These are phyloP conservation scores for Mimachlamys varia DNA, from an alignment of 2,888 invertebrate species.

Conservation along the genomic window DNA sequence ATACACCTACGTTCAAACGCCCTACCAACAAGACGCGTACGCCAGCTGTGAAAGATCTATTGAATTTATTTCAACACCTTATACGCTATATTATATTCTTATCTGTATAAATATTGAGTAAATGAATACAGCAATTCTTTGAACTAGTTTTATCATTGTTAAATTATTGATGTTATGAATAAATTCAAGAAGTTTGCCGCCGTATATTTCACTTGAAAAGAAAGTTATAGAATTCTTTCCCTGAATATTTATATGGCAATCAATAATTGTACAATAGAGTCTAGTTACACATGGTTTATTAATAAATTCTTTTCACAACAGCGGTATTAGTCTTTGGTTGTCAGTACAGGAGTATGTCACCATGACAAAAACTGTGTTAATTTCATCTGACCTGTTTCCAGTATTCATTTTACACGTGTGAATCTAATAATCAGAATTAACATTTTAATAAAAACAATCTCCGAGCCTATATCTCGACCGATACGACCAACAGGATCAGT, in stretches of 20 bases:
- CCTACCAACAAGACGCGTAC: neutral
- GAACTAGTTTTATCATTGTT: neutral
- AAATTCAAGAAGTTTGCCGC: neutral
- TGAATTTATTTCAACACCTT: conserved; percentile 24
- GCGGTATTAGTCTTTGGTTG: neutral
- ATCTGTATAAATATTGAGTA: neutral
- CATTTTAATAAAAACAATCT: neutral
- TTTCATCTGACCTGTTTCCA: neutral
- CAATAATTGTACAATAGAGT: neutral
- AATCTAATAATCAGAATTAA: neutral
- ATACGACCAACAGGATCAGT: no score
- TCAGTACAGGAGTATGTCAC: neutral
- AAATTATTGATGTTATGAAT: conserved; percentile 5
- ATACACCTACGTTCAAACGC: neutral
- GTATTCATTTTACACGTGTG: neutral
- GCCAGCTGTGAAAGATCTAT: neutral
- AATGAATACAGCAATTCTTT: neutral
- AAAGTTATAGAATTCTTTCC: conserved; percentile 10
- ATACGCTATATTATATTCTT: neutral
- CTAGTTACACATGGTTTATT: neutral
- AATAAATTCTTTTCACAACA: neutral
- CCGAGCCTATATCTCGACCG: no score
- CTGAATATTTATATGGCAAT: neutral
- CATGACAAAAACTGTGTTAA: neutral
- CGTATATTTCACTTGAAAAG: neutral